Conservation (phyloP, 2,113 vertebrate species). For the Fregata magnificens region DNA sequence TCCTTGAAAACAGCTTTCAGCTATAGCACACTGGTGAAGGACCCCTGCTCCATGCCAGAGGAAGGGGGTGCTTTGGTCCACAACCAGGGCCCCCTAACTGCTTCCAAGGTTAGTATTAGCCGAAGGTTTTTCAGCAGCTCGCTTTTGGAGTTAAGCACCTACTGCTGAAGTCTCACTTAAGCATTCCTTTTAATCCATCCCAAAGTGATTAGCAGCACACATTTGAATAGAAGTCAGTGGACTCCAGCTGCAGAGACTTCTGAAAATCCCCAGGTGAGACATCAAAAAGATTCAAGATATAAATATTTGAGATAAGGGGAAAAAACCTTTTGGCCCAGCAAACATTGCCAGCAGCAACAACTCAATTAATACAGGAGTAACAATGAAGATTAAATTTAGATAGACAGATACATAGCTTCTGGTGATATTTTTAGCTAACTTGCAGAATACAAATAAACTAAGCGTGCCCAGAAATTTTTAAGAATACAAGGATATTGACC, state of each 20-base stretch:
- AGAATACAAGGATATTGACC: neutral
- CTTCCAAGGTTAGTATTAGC: neutral
- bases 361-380: neutral
- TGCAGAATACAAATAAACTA: neutral
- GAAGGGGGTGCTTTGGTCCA: neutral
- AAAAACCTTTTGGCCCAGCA: neutral
- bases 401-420: neutral
- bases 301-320: neutral
- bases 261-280: neutral
- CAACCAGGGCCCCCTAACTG: rapidly evolving
- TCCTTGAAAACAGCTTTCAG: neutral
- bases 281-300: neutral
- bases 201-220: neutral
- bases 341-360: neutral
- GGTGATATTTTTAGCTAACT: neutral
- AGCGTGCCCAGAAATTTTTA: neutral
- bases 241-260: neutral
- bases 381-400: neutral
- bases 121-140: neutral
- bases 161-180: neutral
- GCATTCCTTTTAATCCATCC: neutral
- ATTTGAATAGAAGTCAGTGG: neutral
- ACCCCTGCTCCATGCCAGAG: neutral
- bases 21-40: neutral
- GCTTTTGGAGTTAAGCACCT: neutral